Conservation (phyloP, 2,888 invertebrate species). For the Ceriagrion tenellum region DNA sequence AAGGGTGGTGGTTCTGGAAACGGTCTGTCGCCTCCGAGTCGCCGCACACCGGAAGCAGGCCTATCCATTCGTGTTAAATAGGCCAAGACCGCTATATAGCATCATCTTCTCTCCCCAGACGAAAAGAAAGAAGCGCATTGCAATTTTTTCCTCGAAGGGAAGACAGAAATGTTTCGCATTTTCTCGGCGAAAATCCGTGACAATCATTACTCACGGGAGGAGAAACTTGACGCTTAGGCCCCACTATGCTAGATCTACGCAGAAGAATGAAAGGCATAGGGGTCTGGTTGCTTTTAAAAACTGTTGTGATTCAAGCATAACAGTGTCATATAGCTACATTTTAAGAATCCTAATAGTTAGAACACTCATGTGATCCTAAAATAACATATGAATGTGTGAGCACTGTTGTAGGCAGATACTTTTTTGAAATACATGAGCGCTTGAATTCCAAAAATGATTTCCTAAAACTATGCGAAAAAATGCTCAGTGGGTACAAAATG, state of each 20-base stretch:
- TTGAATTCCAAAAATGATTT: no score
- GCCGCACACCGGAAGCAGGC: slow-evolving; percentile 16
- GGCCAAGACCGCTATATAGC: slow-evolving; percentile 23
- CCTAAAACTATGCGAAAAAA: no score
- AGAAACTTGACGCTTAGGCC: neutral
- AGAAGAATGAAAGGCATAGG: no score
- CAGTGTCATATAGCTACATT: no score
- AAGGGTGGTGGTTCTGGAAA: neutral
- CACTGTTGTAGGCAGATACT: no score
- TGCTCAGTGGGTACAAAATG: no score
- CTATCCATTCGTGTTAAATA: slow-evolving; percentile 40
- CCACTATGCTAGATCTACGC: neutral
- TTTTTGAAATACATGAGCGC: no score
- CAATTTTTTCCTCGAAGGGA: neutral
- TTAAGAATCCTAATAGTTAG: no score
- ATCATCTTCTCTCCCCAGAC: neutral
- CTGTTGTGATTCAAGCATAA: no score
- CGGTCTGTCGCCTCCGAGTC: slow-evolving; percentile 24
- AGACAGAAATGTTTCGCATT: neutral
- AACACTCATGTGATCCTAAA: no score
- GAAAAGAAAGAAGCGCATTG: neutral
- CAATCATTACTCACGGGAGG: neutral
- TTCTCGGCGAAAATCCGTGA: neutral
- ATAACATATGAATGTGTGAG: no score
- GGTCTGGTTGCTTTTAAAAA: no score